Evolutionary conservation across 2,888 invertebrate genomes (phyloP).

Genomic region (Odontocolon sp.): DNA sequence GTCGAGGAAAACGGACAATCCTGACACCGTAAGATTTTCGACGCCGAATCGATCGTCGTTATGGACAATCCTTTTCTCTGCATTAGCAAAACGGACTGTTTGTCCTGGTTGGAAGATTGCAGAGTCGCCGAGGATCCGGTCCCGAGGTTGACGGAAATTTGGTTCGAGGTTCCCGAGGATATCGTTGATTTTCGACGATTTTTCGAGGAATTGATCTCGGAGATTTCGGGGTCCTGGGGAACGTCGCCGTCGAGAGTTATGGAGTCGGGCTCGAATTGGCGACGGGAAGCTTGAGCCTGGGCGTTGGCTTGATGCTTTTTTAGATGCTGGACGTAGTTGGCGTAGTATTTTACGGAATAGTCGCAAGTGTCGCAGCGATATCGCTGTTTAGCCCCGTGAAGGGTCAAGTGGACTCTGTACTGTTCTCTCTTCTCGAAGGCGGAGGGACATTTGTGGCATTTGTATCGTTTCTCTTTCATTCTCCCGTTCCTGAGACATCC

Average conservation of each 20-base stretch:
- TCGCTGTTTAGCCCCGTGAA: conserved; percentile 92
- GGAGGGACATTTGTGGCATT: conserved; percentile 93
- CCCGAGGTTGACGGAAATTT: too few relatives aligned
- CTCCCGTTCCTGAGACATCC: conserved; percentile 88
- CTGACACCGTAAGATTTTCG: conserved; percentile 68
- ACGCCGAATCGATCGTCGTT: conserved; percentile 58
- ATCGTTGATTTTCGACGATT: conserved; percentile 60
- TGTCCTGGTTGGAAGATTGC: conserved; percentile 76
- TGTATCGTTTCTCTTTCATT: conserved; percentile 89
- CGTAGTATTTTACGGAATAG: conserved; percentile 93
- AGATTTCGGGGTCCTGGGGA: conserved; percentile 20
- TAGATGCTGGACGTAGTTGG: conserved; percentile 91
- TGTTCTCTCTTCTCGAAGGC: conserved; percentile 93
- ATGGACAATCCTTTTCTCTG: conserved; percentile 67
- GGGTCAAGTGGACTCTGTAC: conserved; percentile 90
- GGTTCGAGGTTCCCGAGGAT: conserved; percentile 6
- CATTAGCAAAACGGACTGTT: conserved; percentile 72
- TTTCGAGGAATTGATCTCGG: neutral
- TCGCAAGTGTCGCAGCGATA: conserved; percentile 93
- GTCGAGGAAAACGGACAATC: conserved; percentile 73
- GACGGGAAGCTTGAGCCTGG: conserved; percentile 85
- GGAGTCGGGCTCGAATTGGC: conserved; percentile 77
- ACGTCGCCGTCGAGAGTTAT: conserved; percentile 69
- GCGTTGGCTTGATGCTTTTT: conserved; percentile 89
- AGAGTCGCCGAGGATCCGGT: conserved; percentile 4